Percentiles rank a stretch among this genome's conserved stretches.
phyloP scores from a whole-genome alignment of 2,888 invertebrate species.

The Torymus auratus region DNA sequence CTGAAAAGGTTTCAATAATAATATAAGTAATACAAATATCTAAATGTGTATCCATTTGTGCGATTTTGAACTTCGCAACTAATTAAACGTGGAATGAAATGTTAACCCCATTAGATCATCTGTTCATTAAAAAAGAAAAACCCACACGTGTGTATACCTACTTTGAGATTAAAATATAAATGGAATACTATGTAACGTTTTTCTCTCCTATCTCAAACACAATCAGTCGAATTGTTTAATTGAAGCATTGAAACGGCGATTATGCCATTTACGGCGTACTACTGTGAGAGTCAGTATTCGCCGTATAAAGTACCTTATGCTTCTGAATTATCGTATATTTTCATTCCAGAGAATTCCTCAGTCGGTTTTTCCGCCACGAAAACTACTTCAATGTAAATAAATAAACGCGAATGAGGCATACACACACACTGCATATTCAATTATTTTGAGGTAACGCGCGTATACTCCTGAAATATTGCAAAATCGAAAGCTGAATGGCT shows the following conservation, averaged over 20 bases:
- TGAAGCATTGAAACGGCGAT: conserved; percentile 17
- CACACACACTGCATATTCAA: conserved; percentile 4
- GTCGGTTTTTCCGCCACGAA: not conserved
- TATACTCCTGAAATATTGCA: conserved; percentile 5
- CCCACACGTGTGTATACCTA: no score
- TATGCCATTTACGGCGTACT: not conserved
- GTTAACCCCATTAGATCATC: no score
- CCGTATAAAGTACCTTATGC: not conserved
- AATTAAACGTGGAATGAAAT: no score
- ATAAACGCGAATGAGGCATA: not conserved
- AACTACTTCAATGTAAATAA: conserved; percentile 13
- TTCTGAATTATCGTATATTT: not conserved
- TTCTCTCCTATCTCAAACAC: conserved; percentile 7
- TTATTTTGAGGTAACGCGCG: conserved; percentile 33
- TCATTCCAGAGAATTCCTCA: not conserved
- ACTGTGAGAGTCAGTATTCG: conserved; percentile 18
- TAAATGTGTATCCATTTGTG: no score
- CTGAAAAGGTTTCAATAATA: no score
- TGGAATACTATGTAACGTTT: conserved; percentile 7
- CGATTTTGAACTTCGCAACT: not conserved
- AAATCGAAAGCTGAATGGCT: conserved; percentile 30
- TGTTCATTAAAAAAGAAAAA: no score
- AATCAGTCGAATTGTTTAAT: conserved; percentile 34
- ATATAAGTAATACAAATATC: no score
- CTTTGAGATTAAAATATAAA: not conserved